Base-by-base conservation (phyloP, 2,113 vertebrate genomes). In the Dolichallabes microphthalmus region DNA sequence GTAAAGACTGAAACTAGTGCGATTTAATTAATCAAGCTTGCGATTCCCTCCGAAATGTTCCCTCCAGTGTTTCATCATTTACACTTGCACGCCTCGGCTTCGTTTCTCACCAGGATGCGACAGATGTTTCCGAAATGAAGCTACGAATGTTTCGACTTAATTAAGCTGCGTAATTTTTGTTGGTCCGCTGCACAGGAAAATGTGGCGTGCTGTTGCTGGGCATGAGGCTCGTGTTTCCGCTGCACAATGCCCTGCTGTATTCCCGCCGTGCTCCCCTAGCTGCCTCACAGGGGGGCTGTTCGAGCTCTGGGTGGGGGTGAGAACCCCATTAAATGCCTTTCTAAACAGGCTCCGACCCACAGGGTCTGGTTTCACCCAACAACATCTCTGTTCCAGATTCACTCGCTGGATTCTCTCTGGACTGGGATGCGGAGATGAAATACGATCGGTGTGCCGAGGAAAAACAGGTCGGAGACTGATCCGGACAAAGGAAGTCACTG, bases 231-330 rank as follows among this genome's bases (percentile, higher is more conserved):
- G 2, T 2, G 22, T 87, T 87, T 53, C 86, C 20, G 0, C 39
- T 39, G 35, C 80, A 85, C 88, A 87, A 80, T 58, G 82, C 60
- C 66, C 75, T 0, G 69, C 68, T 86, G 71, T 88, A 82, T 85
- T 78, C 73, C 53, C 11, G 25, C 76, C 25, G 81, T 32, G 60
- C 82, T 75, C 83, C 35, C 83, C 53, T 25, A 61, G 57, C 60
- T 39, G 27, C 83, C 75, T 89, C 88, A 66, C 19, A 25, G 14
- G 83, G 66, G 66, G 83, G 66, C 30, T 52, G 66, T 83, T 85
- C 7, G 45, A 73, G 25, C 86, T 82, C 88, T 61, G 88, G 74
- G 83, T 87, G 88, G 88, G 86, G 83, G 88, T 85, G 53, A 87
- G 74, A 85, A 87, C 88, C 83, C 86, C 73, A 85, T 87, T 87